Evolutionary conservation across 2,888 invertebrate species (phyloP).

Genomic region (Sphaeridia pumilis): DNA sequence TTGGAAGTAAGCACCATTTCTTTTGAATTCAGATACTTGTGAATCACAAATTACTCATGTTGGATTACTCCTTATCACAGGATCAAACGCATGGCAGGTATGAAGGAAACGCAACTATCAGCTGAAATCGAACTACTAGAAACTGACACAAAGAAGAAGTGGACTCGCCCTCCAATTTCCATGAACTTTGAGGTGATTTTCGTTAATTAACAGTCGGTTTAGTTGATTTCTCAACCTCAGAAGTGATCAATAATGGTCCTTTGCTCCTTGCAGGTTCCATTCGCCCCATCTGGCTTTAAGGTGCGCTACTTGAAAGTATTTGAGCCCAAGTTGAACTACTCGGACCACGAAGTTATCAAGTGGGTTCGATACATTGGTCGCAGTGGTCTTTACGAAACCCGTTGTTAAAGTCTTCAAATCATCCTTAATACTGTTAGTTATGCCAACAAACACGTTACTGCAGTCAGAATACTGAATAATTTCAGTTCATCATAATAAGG

Average conservation of each 20-base stretch:
- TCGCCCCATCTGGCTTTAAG: constrained; percentile 99
- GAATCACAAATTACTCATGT: neutral
- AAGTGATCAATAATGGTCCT: too few relatives aligned
- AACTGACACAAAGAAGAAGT: constrained; percentile 98
- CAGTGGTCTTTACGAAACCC: constrained; percentile 96
- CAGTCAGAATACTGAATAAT: too few relatives aligned
- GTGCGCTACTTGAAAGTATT: constrained; percentile 99
- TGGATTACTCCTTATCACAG: constrained; percentile 43
- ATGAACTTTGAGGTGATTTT: constrained; percentile 95
- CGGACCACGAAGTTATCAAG: constrained; percentile 99
- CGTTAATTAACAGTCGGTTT: too few relatives aligned
- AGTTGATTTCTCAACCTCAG: too few relatives aligned
- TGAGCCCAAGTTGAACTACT: constrained; percentile 98
- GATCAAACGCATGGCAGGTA: constrained; percentile 87
- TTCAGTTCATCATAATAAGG: too few relatives aligned
- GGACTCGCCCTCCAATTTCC: constrained; percentile 99
- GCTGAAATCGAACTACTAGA: constrained; percentile 97
- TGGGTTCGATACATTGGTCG: constrained; percentile 99
- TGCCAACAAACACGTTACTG: too few relatives aligned
- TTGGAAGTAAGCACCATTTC: constrained; percentile 60
- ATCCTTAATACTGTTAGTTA: neutral
- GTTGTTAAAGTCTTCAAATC: constrained; percentile 58
- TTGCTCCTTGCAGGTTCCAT: constrained; percentile 66
- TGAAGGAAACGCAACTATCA: constrained; percentile 99
- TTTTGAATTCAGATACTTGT: neutral